Conservation (phyloP, 1,140 invertebrate genomes). For the Sogatella furcifera region DNA sequence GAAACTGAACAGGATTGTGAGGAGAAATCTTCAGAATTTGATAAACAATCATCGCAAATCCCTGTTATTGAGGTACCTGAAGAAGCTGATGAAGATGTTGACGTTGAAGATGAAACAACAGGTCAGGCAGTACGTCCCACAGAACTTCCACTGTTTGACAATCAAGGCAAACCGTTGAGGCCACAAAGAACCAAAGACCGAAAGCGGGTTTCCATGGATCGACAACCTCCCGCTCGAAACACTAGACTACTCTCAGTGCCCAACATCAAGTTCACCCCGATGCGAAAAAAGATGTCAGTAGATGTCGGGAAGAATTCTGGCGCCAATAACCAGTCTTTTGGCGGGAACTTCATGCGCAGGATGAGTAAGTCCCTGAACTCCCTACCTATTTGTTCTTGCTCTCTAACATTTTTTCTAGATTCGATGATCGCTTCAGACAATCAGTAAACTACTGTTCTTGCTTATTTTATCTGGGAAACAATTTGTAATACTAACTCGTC, state of each 20-base stretch:
- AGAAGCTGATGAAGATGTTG: constrained; percentile 6
- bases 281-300: constrained; percentile 30
- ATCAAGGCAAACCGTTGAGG: constrained; percentile 42
- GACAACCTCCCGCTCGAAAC: constrained; percentile 40
- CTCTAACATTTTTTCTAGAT: too few species aligned
- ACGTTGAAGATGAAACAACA: background rate
- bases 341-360: constrained; percentile 64
- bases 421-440: too few species aligned
- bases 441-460: too few species aligned
- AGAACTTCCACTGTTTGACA: constrained; percentile 50
- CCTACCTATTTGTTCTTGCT: too few species aligned
- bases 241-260: constrained; percentile 62
- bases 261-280: constrained; percentile 55
- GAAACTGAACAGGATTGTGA: background rate
- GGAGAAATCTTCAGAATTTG: constrained; percentile 16
- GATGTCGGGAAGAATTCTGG: constrained; percentile 6
- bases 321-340: constrained; percentile 27
- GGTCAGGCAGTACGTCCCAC: constrained; percentile 36
- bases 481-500: too few species aligned
- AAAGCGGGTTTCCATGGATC: constrained; percentile 33
- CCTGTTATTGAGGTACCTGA: constrained; percentile 16
- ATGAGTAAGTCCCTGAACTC: constrained; percentile 63
- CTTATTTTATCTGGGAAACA: too few species aligned
- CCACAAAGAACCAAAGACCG: constrained; percentile 47
- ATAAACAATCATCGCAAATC: constrained; percentile 11